Base-by-base conservation (phyloP, 2,113 vertebrate genomes). In the Dipodomys ordii region DNA sequence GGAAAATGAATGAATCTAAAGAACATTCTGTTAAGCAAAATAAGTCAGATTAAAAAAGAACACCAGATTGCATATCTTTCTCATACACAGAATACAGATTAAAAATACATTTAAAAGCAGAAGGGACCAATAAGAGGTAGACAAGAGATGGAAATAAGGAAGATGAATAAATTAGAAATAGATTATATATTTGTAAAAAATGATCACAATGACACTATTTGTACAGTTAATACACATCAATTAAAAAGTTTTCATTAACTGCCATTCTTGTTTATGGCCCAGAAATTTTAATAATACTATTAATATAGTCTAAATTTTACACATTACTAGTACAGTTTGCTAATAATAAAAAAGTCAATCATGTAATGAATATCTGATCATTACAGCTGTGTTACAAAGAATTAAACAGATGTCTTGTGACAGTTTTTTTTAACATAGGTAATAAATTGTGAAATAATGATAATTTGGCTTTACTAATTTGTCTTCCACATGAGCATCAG, bases 401-500 rank as follows among this genome's bases (percentile, higher is more conserved):
- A 76, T 80, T 30, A 83, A 22, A 27, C 68, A 95, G 68, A 72
- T 96, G 81, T 77, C 30, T 78, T 60, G 5, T 87, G 28, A 72
- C 28, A 64, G 12, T 13, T 69, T 84, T 87, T 74, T 39, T 39
- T 39, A 39, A 81, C 11, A 0, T 25, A 68, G 23, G 10, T 84
- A 83, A 87, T 81, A 87, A 73, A 94, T 82, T 77, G 89, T 84
- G 28, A 97, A 91, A 91, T 93, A 86, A 95, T 49, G 83, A 87
- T 86, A 62, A 92, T 81, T 87, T 87, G 73, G 79, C 84, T 92
- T 46, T 67, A 81, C 28, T 35, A 60, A 83, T 94, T 84, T 90
- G 10, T 90, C 68, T 93, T 89, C 16, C 46, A 87, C 12, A 69
- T 39, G 68, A 69, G 13, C n/a, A 91, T 93, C 62, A 81, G 6